Evolutionary conservation across 2,888 invertebrate genomes (phyloP).

Genomic region (Callyntrura guangdongensis): DNA sequence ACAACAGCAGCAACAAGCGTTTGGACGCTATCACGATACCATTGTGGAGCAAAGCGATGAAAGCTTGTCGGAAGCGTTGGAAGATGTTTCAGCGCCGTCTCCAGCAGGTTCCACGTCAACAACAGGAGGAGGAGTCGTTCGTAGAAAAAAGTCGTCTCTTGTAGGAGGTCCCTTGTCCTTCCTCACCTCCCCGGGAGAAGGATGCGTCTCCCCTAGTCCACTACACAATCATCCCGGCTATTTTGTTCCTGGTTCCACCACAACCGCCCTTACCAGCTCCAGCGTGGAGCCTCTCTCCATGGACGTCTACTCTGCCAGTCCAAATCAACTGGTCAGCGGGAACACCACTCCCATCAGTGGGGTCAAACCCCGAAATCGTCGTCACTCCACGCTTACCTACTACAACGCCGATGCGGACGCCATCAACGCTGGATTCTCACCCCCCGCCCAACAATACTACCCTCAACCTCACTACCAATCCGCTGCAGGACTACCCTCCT

Average conservation of each 20-base stretch:
- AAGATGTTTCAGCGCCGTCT: not conserved
- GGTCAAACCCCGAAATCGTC: conserved; percentile 71
- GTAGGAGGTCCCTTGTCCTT: conserved; percentile 43
- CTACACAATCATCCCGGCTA: conserved; percentile 63
- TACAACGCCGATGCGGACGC: conserved; percentile 84
- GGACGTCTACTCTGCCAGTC: conserved; percentile 49
- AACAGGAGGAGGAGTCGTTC: not conserved
- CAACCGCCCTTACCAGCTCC: conserved; percentile 1
- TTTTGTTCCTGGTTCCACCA: conserved; percentile 50
- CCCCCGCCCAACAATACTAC: conserved; percentile 55
- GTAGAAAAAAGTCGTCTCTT: conserved; percentile 29
- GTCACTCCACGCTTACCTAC: conserved; percentile 83
- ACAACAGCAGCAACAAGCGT: not conserved
- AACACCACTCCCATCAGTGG: not conserved
- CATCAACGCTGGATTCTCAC: conserved; percentile 69
- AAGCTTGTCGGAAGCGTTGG: conserved; percentile 64
- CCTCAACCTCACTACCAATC: conserved; percentile 72
- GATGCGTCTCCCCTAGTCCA: not conserved
- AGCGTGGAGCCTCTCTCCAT: conserved; percentile 68
- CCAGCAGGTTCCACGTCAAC: too few relatives aligned
- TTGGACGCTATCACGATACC: conserved; percentile 70
- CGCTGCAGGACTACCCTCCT: not conserved
- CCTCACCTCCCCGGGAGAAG: not conserved
- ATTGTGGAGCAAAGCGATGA: conserved; percentile 82
- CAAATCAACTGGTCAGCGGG: not conserved